Conservation (phyloP, 2,888 invertebrate genomes). For the Lordiphosa fenestrarum region DNA sequence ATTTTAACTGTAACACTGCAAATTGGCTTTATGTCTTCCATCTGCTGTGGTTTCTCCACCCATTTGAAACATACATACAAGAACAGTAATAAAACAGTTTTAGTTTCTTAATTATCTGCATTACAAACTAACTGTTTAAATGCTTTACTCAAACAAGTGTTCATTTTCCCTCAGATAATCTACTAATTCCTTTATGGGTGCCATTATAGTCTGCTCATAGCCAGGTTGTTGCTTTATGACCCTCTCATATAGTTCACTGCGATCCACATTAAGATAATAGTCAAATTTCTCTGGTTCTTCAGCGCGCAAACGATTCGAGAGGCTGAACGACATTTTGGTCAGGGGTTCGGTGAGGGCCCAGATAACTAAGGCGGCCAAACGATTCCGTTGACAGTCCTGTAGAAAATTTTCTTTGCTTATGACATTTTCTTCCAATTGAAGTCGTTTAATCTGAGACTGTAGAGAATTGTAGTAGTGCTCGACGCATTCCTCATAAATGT, state of each 20-base stretch:
- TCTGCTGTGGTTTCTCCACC: too few species aligned
- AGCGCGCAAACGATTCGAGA: slow-evolving; percentile 70
- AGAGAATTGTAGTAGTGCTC: slow-evolving; percentile 79
- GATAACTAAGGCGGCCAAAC: slow-evolving; percentile 75
- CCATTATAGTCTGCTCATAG: slow-evolving; percentile 70
- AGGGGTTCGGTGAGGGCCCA: slow-evolving; percentile 78
- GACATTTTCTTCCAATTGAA: slow-evolving; percentile 34
- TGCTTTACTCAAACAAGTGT: neutral
- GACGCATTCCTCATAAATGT: slow-evolving; percentile 76
- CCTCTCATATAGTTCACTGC: slow-evolving; percentile 77
- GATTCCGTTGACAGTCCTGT: slow-evolving; percentile 72
- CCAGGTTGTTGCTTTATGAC: slow-evolving; percentile 76
- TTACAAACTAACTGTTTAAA: too few species aligned
- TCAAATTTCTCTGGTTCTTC: slow-evolving; percentile 77
- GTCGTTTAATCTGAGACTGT: slow-evolving; percentile 33
- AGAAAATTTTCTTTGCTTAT: slow-evolving; percentile 76
- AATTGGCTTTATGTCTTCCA: too few species aligned
- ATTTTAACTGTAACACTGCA: too few species aligned
- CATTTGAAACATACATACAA: too few species aligned
- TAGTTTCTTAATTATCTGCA: too few species aligned
- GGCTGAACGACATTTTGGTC: slow-evolving; percentile 76
- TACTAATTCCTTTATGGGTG: slow-evolving; percentile 72
- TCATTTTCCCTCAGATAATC: slow-evolving; percentile 58
- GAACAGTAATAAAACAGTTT: too few species aligned
- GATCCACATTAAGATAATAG: slow-evolving; percentile 78